A percentile compares a stretch with the other conserved stretches of the same genome.
Evolutionary conservation across 2,797 vertebrate species (phyloP).

Genomic region (Huso huso): DNA sequence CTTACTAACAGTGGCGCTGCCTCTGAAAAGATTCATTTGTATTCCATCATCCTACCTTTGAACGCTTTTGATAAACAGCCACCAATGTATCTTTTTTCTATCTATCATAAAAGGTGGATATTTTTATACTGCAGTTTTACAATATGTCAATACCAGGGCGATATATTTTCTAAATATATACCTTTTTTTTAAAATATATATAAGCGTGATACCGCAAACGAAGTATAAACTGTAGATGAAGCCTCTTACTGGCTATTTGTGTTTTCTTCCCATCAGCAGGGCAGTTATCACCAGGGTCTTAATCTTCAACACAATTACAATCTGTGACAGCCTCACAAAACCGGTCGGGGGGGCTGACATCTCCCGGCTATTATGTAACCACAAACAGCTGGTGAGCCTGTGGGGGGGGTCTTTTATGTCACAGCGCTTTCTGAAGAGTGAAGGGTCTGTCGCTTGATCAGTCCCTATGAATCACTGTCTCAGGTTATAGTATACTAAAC

Average conservation of each 20-base stretch:
- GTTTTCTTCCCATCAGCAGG: background rate
- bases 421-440: background rate
- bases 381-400: conserved; percentile 59
- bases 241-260: conserved; percentile 24
- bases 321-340: conserved; percentile 63
- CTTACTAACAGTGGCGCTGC: no score
- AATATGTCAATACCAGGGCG: no score
- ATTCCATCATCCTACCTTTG: no score
- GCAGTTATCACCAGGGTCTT: conserved; percentile 55
- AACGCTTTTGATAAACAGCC: no score
- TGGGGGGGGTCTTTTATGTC: conserved; percentile 25
- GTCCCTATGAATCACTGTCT: background rate
- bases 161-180: no score
- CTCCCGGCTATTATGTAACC: conserved; percentile 63
- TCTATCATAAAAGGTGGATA: no score
- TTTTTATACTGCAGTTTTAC: no score
- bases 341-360: conserved; percentile 24
- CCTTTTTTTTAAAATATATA: no score
- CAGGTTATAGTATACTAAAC: no score
- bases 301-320: conserved; percentile 58
- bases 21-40: no score
- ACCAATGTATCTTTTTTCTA: no score
- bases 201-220: no score
- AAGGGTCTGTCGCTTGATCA: conserved; percentile 11
- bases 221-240: conserved; percentile 29